Percentiles rank a stretch among this genome's conserved stretches.
phyloP scores from a whole-genome alignment of 2,888 invertebrate species.

The Cataglyphis altisquamis region DNA sequence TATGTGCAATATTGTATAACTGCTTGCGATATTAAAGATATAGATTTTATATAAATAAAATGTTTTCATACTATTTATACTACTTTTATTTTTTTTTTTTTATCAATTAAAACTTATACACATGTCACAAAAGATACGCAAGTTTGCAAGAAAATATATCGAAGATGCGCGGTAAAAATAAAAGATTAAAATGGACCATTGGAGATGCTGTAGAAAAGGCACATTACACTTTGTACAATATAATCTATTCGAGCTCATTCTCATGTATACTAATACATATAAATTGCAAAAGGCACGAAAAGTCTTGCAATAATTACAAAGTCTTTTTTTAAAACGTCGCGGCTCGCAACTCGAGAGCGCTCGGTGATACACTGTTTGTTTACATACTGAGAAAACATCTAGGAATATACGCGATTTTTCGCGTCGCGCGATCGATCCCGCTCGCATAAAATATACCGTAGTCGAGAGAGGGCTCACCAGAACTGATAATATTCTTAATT shows the following conservation, averaged over 20 bases:
- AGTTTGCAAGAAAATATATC: conserved; percentile 10
- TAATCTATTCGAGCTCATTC: not conserved
- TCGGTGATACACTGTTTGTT: conserved; percentile 69
- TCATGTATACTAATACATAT: not conserved
- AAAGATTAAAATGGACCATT: not conserved
- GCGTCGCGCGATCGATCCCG: not conserved
- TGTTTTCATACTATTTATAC: not conserved
- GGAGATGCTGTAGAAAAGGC: conserved; percentile 15
- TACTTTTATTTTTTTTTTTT: not conserved
- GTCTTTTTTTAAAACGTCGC: conserved; percentile 13
- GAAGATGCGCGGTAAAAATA: too few species aligned
- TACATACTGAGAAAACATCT: conserved; percentile 67
- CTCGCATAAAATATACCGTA: conserved; percentile 5
- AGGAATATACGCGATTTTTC: conserved; percentile 50
- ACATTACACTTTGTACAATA: not conserved
- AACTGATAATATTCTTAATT: conserved; percentile 66
- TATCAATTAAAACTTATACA: not conserved
- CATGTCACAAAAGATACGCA: not conserved
- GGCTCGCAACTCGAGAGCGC: conserved; percentile 58
- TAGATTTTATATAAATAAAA: not conserved
- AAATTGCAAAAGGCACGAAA: not conserved
- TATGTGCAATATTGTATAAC: not conserved
- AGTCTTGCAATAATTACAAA: not conserved
- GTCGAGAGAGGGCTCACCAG: conserved; percentile 77
- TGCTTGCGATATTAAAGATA: not conserved